Conservation (phyloP, 2,888 invertebrate species). For the Chloromyia formosa region DNA sequence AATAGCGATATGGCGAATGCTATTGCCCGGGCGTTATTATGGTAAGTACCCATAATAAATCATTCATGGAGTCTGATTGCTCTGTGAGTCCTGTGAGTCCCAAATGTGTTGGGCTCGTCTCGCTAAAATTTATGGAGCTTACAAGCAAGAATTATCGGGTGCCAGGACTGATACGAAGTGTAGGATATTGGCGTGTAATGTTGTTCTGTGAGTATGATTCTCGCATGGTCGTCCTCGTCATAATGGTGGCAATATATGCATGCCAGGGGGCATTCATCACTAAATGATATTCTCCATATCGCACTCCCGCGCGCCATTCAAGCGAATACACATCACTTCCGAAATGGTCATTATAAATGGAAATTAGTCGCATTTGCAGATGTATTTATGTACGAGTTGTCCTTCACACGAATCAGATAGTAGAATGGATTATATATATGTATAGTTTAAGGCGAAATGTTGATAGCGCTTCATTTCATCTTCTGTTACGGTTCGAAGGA, state of each 20-base stretch:
- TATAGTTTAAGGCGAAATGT: too few relatives aligned
- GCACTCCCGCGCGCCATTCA: background rate
- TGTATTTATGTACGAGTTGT: too few relatives aligned
- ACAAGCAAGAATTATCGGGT: slow-evolving; percentile 29
- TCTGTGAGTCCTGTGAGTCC: slow-evolving; percentile 18
- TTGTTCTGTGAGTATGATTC: too few relatives aligned
- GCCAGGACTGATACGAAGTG: slow-evolving; percentile 10
- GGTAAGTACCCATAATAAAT: slow-evolving; percentile 33
- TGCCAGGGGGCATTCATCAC: slow-evolving; percentile 28
- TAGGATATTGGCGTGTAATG: too few relatives aligned
- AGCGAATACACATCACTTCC: background rate
- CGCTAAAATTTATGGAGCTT: slow-evolving; percentile 28
- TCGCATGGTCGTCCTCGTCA: background rate
- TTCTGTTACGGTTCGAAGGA: too few relatives aligned
- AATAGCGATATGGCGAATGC: background rate
- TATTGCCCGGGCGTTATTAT: slow-evolving; percentile 16
- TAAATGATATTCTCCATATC: slow-evolving; percentile 26
- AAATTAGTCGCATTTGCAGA: slow-evolving; percentile 13
- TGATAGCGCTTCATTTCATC: too few relatives aligned
- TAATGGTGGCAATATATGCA: slow-evolving; percentile 33
- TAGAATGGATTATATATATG: too few relatives aligned
- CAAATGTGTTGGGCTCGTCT: slow-evolving; percentile 35
- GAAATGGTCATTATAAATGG: slow-evolving; percentile 8
- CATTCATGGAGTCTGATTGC: slow-evolving; percentile 41
- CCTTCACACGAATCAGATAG: too few relatives aligned